phyloP scores from a whole-genome alignment of 2,797 vertebrate species.

The Acomys russatus region DNA sequence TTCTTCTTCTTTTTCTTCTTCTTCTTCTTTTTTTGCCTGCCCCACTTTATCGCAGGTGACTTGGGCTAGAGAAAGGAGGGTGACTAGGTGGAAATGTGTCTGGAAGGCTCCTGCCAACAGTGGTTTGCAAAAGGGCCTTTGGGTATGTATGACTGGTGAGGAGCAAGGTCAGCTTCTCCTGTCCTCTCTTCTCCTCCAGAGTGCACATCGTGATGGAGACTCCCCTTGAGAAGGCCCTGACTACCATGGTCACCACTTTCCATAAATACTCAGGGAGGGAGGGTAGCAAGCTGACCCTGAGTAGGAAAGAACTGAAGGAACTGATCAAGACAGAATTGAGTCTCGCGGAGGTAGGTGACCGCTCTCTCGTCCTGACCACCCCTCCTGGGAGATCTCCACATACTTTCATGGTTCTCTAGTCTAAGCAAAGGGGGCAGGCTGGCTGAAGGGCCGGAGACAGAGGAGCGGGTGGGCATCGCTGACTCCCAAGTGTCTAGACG shows the following conservation, averaged over 20 bases:
- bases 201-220: conserved; percentile 85
- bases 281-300: conserved; percentile 93
- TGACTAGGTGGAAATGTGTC: neutral
- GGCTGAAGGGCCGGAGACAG: neutral
- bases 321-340: conserved; percentile 89
- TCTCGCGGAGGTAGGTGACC: conserved; percentile 78
- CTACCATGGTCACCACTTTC: conserved; percentile 91
- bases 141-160: neutral
- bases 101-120: neutral
- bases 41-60: neutral
- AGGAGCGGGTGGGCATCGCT: neutral
- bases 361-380: neutral
- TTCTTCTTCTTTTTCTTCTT: neutral
- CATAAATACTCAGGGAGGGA: conserved; percentile 92
- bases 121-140: neutral
- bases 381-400: neutral
- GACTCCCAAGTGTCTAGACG: neutral
- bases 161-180: neutral
- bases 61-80: neutral
- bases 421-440: neutral
- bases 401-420: no score
- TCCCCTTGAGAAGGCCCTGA: conserved; percentile 89
- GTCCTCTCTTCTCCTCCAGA: conserved; percentile 2
- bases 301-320: conserved; percentile 90
- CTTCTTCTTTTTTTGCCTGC: neutral